Evolutionary conservation across 2,113 vertebrate genomes (phyloP), one percentile per base, ranked within the genome.

Genomic region (Pelmatolapia mariae): DNA sequence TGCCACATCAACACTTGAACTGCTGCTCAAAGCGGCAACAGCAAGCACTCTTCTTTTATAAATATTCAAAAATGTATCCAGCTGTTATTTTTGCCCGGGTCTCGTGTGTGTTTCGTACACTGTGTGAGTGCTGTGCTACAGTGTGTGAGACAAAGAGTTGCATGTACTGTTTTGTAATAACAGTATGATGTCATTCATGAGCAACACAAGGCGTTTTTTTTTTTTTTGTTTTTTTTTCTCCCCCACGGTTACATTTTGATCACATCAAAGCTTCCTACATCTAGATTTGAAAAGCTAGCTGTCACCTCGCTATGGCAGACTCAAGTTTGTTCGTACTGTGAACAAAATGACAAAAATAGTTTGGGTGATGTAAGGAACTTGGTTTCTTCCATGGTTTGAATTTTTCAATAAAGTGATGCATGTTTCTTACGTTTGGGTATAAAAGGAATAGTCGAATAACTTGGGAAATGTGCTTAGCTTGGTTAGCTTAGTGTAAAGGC

Each of bases 1-100:
- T 52, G 47, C 86, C 87, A 83, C 45, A 87, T 86, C 85, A 57
- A 91, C 89, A 91, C 92, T 93, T 93, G 86, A 94, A 92, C 83
- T 45, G 81, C 90, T 87, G 6, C 89, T 40, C 3, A 56, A 5
- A 24, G 86, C 52, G 71, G 85, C 4, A 52, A 73, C 85, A 45
- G 73, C 87, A 84, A 89, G 85, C 84, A 82, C 86, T 88, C 83
- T 52, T 83, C 82, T 87, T 89, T 93, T 86, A 3, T 88, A 87
- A 59, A 80, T 89, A 88, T 86, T 80, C 89, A 22, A 16, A 93
- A 81, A 86, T 84, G 87, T 94, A 90, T 83, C 89, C 84, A 83
- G 91, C 81, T 90, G 88, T 90, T 88, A 5, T 90, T 87, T 86
- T 88, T 87, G 81, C 85, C 82, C 19, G 86, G 68, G 87, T 93